Percentiles rank a stretch among this genome's conserved stretches.
Evolutionary conservation across 1,140 invertebrate genomes (phyloP).

Genomic region (Drosophila ogumai): DNA sequence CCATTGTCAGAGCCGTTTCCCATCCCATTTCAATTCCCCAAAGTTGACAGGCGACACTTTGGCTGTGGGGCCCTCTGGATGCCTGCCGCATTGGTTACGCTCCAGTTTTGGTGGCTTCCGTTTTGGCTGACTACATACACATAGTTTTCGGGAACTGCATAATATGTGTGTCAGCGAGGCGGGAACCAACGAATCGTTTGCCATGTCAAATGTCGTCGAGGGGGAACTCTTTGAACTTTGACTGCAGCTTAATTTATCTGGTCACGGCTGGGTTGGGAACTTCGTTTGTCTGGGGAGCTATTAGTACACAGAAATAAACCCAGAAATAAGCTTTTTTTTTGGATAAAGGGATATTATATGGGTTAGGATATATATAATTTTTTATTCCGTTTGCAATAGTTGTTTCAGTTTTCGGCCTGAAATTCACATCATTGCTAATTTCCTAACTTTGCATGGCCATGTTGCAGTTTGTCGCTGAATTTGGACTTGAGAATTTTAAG

Average conservation of each 20-base stretch:
- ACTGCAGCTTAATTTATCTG: slow-evolving; percentile 57
- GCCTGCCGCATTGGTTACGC: slow-evolving; percentile 56
- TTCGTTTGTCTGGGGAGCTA: slow-evolving; percentile 36
- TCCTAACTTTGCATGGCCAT: too few relatives aligned
- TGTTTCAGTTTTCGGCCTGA: background rate
- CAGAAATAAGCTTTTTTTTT: background rate
- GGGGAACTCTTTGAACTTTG: slow-evolving; percentile 69
- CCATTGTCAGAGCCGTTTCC: slow-evolving; percentile 14
- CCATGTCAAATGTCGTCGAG: slow-evolving; percentile 51
- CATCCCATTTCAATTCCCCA: slow-evolving; percentile 19
- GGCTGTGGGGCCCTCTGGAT: slow-evolving; percentile 47
- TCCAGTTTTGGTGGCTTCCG: slow-evolving; percentile 63
- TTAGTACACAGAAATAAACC: slow-evolving; percentile 34
- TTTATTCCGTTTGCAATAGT: too few relatives aligned
- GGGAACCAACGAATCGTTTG: slow-evolving; percentile 25
- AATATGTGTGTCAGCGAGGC: slow-evolving; percentile 65
- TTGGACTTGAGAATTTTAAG: too few relatives aligned
- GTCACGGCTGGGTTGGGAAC: slow-evolving; percentile 41
- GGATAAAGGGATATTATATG: background rate
- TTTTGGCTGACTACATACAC: slow-evolving; percentile 14
- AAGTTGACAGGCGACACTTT: slow-evolving; percentile 73
- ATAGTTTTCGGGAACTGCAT: slow-evolving; percentile 38
- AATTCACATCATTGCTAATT: background rate
- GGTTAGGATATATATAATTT: background rate
- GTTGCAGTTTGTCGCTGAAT: too few relatives aligned